Evolutionary conservation across 2,113 vertebrate genomes (phyloP), one percentile per base, ranked within the genome.

Genomic region (Oncorhynchus clarkii): DNA sequence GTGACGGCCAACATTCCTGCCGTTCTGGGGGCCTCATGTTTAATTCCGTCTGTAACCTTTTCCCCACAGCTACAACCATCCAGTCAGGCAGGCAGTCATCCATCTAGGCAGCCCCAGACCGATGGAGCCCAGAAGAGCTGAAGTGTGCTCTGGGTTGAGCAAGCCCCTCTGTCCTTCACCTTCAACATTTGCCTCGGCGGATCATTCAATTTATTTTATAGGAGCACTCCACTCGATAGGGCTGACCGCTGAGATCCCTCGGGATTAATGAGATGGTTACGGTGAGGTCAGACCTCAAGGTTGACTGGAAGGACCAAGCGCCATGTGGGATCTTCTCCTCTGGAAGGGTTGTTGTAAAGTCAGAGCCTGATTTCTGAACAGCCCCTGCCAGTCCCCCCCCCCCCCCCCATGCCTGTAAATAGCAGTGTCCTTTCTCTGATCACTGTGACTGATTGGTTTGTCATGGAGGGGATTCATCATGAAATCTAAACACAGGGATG

Each of bases 161-260:
- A 39, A 69, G 72, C 76, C 80, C 87, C 85, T 83, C 86, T 93
- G 91, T 91, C 91, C 88, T 89, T 93, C 91, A 92, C 84, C 80
- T 85, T 91, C 86, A 82, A 88, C 83, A 88, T 89, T 90, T 87
- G 77, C 89, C 90, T 88, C 84, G 73, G 39, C 9, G 2, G 73
- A 84, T 74, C 88, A 92, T 89, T 92, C 88, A 2, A 45, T 45
- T 11, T 83, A 88, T 84, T 88, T 88, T 89, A 92, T 92, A 89
- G 89, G 80, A 84, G 75, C 88, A 92, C 90, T 92, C 88, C 83
- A 88, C 85, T 88, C 89, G 90, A 92, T 92, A 89, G 89, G 80
- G 81, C 84, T 87, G 88, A 91, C 49, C 49, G 49, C 39, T 45
- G 39, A 9, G 39, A 45, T 45, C 9, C 39, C 39, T 45, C 39